phyloP scores from a whole-genome alignment of 2,888 invertebrate genomes.

The Drosophila paucipuncta region DNA sequence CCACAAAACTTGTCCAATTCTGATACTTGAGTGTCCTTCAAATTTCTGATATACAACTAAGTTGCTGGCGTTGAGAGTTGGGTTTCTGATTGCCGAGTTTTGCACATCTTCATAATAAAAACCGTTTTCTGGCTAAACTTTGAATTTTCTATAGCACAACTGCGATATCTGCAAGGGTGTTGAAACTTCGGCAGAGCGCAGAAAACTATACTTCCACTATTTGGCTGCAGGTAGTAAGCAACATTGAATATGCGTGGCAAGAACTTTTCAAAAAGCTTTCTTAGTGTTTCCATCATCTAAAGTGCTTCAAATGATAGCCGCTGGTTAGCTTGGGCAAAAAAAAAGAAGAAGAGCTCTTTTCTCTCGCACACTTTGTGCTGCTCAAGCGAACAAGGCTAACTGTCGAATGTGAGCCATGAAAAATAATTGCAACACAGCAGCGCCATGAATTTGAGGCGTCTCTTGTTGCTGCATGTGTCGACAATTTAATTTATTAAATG shows the following conservation, averaged over 20 bases:
- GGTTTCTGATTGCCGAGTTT: not conserved
- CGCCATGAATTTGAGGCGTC: conserved; percentile 25
- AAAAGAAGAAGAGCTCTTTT: conserved; percentile 19
- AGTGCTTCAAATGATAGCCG: conserved; percentile 39
- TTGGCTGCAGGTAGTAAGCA: conserved; percentile 27
- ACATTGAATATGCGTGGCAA: conserved; percentile 25
- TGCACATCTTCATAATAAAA: not conserved
- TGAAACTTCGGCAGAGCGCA: not conserved
- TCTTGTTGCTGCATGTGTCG: conserved; percentile 33
- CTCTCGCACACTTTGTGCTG: conserved; percentile 1
- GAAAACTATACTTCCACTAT: conserved; percentile 3
- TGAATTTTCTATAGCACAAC: not conserved
- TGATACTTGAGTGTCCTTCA: conserved; percentile 13
- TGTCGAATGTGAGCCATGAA: conserved; percentile 35
- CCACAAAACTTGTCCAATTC: conserved; percentile 28
- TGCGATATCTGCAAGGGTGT: not conserved
- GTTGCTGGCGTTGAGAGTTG: conserved; percentile 5
- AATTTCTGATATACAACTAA: conserved; percentile 23
- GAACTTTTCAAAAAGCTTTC: conserved; percentile 29
- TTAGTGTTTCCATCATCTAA: conserved; percentile 20
- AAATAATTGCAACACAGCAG: conserved; percentile 40
- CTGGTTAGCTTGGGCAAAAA: conserved; percentile 24
- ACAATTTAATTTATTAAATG: conserved; percentile 78
- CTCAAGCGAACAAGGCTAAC: conserved; percentile 42
- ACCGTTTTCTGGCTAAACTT: not conserved